Evolutionary conservation across 2,113 vertebrate species (phyloP), one percentile per base, ranked within the genome.

Genomic region (Mionectes macconnelli): DNA sequence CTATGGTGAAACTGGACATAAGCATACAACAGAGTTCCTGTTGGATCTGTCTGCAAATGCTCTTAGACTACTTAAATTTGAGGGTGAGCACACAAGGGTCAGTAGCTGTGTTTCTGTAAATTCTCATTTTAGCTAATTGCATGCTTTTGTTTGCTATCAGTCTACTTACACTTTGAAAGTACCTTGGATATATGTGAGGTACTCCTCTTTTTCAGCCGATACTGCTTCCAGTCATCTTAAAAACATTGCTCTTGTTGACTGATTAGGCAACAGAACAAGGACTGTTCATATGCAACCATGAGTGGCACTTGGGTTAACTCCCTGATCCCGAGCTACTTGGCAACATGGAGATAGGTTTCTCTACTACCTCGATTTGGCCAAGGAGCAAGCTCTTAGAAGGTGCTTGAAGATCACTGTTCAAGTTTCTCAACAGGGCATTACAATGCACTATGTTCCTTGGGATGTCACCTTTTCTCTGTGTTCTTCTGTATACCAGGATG

Each of bases 251-350:
- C 72, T 50, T 74, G 7, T 60, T 84, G n/a, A 14, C 33, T 24
- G 14, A 9, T 37, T 6, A 22, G 24, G 15, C 82, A 53, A 21
- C 14, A 31, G 49, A 21, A 30, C 11, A 16, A 66, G 8, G 62
- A 25, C 28, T 47, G 30, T 11, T 3, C 5, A 3, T 37, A 6
- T 22, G 53, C 40, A 63, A 9, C 0, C 2, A 6, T 11, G 18
- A 64, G 30, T 44, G 19, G 23, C 10, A 21, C n/a, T 39, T 77
- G 68, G 50, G 21, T 77, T 52, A 66, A 35, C 10, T 80, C 27
- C 24, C 3, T 44, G 24, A 69, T 44, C 8, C 40, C 37, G n/a
- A 60, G 57, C 40, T 76, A 2, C 21, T 47, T 7, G 64, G 37
- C 24, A 56, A 14, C 8, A 3, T 8, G 11, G 28, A 66, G 28